A percentile compares a stretch with the other conserved stretches of the same genome.
Conservation (phyloP, 2,888 invertebrate genomes). For the Agrilus biguttatus region DNA sequence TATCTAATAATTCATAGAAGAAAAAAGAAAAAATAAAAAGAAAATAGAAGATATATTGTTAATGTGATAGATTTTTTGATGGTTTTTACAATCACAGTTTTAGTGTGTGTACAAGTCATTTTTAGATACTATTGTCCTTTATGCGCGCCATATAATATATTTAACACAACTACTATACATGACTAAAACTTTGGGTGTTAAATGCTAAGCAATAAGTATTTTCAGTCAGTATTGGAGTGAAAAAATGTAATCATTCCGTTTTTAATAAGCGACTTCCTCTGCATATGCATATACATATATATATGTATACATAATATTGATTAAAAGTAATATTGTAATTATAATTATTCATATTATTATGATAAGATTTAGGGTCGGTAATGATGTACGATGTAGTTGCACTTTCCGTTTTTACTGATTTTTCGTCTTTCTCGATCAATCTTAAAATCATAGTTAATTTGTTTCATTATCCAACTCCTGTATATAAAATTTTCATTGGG, state of each 20-base stretch:
- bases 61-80: constrained; percentile 55
- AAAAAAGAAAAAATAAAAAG: too few species aligned
- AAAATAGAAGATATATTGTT: constrained; percentile 15
- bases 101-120: constrained; percentile 36
- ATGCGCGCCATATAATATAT: constrained; percentile 27
- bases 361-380: too few species aligned
- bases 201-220: constrained; percentile 38
- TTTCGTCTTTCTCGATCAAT: too few species aligned
- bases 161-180: constrained; percentile 31
- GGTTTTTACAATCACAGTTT: constrained; percentile 51
- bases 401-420: too few species aligned
- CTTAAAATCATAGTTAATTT: too few species aligned
- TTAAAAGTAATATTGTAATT: constrained; percentile 1
- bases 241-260: constrained; percentile 30
- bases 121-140: constrained; percentile 31
- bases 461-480: too few species aligned
- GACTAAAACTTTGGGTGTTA: constrained; percentile 17
- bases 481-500: too few species aligned
- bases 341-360: constrained; percentile 1
- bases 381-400: too few species aligned
- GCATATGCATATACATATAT: constrained; percentile 11
- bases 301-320: constrained; percentile 4
- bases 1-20: too few species aligned
- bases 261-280: constrained; percentile 14
- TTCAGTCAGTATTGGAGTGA: constrained; percentile 36